Percentiles rank a stretch among this genome's conserved stretches.
Conservation (phyloP, 2,113 vertebrate genomes). For the Pelmatolapia mariae region DNA sequence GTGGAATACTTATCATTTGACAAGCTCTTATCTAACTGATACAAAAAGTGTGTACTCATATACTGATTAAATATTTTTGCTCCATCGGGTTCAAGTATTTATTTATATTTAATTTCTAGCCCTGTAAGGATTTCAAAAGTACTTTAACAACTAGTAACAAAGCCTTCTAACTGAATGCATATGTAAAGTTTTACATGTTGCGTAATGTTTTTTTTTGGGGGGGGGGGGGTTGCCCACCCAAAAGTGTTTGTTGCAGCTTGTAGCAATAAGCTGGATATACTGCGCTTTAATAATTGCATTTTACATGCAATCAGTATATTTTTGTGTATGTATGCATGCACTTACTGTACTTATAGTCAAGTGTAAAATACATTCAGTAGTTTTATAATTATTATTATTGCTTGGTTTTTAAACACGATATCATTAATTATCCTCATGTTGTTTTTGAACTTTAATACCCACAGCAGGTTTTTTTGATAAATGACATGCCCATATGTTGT, state of each 20-base stretch:
- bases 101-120: background rate
- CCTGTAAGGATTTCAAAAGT: background rate
- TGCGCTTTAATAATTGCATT: background rate
- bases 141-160: background rate
- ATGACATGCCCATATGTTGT: constrained; percentile 49
- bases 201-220: fast-evolving
- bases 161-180: background rate
- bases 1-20: background rate
- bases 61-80: background rate
- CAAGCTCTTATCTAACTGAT: background rate
- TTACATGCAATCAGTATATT: background rate
- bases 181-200: background rate
- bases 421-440: constrained; percentile 50
- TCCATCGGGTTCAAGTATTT: background rate
- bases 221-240: background rate
- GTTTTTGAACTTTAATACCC: constrained; percentile 55
- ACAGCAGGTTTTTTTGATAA: constrained; percentile 53
- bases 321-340: background rate
- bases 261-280: background rate
- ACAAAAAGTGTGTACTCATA: background rate
- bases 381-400: background rate
- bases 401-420: background rate
- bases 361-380: background rate
- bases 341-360: background rate
- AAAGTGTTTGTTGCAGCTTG: background rate